Evolutionary conservation across 2,888 invertebrate genomes (phyloP).

Genomic region (Cylindroiulus punctatus): DNA sequence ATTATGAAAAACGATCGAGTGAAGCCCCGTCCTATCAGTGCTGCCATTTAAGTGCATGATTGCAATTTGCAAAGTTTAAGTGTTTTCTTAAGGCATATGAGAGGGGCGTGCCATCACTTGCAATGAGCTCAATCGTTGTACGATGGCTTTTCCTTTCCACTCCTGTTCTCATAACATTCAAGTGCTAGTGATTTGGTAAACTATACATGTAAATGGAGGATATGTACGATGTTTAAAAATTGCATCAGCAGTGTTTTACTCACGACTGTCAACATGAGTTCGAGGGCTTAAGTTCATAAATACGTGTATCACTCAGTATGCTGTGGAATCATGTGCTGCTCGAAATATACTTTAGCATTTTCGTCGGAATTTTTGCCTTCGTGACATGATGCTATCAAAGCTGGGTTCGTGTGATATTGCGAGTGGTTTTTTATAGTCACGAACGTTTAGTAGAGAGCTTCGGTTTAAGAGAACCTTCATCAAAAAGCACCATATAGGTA

Average conservation of each 20-base stretch:
- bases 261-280: no score
- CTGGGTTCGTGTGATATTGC: neutral
- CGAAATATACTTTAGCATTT: no score
- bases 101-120: neutral
- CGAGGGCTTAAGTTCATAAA: no score
- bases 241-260: no score
- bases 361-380: neutral
- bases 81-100: neutral
- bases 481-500: neutral
- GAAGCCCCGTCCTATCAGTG: slow-evolving; percentile 1
- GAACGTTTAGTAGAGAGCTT: neutral
- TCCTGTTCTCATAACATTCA: neutral
- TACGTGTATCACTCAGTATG: no score
- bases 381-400: neutral
- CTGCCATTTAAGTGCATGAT: neutral
- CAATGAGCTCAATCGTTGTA: neutral
- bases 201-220: no score
- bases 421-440: slow-evolving; percentile 1
- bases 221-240: no score
- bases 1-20: neutral
- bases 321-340: no score
- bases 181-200: neutral
- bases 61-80: neutral
- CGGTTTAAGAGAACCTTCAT: neutral
- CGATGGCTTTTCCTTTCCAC: neutral